Base-by-base conservation (phyloP, 1,140 invertebrate species). In the Platyura marginata region DNA sequence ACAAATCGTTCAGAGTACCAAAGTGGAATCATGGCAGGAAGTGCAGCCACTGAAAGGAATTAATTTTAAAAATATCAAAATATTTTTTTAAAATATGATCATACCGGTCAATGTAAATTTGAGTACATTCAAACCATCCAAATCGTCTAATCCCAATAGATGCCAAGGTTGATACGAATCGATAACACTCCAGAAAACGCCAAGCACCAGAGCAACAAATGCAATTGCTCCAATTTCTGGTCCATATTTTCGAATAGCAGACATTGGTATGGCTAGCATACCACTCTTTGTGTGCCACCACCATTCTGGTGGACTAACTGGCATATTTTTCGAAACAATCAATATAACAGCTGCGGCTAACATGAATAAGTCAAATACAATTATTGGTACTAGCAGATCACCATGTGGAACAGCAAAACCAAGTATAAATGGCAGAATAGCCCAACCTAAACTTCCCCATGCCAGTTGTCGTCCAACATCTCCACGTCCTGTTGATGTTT, bases 391-490 rank as follows among this genome's bases (percentile, higher is more conserved):
- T 18, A 38, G 18, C 4, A 38, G n/a, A 6, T 38, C 36, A 20
- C 36, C 36, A 10, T 38, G 36, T 4, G 19, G 16, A 3, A n/a
- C 36, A 38, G 11, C 16, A 6, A 38, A 18, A 3, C 36, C 36
- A 18, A 38, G 18, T 3, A 38, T 38, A 4, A 38, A 20, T 3
- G 36, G 36, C 15, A 40, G 13, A 40, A 23, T 40, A 13, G 19
- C n/a, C 44, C 81, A 71, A 16, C 79, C 80, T 3, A 86, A 55
- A 6, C 79, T 75, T 2, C 81, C 82, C 51, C 75, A 81, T 0
- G 77, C 77, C 37, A 85, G 64, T 56, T 87, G 80, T n/a, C 77
- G 69, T 8, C 83, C 82, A 13, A 85, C 79, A 51, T 84, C 80
- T 1, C 81, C 80, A 8, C 80, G 70, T 6, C 81, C 79, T 20